Percentiles rank a stretch among this genome's conserved stretches.
These are phyloP conservation scores for Synaphobranchus kaupii DNA, from an alignment of 2,797 vertebrate genomes.

Conservation along the genomic window DNA sequence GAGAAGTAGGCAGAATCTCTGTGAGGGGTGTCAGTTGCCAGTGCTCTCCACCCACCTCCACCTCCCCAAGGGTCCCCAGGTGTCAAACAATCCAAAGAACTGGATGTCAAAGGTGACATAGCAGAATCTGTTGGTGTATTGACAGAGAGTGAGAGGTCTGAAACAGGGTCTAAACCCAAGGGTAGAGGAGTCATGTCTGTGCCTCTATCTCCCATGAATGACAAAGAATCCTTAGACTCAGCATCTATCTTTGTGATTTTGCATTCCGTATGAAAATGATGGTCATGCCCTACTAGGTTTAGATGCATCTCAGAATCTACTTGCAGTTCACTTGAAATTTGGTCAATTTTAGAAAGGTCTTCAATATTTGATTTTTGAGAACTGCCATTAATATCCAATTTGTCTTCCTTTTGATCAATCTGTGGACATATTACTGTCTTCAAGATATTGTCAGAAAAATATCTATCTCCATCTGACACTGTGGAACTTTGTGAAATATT, in stretches of 20 bases:
- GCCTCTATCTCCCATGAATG: constrained; percentile 34
- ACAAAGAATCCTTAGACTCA: constrained; percentile 37
- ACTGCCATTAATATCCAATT: constrained; percentile 27
- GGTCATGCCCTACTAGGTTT: constrained; percentile 34
- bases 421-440: constrained; percentile 16
- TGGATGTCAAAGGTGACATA: constrained; percentile 75
- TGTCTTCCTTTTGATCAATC: constrained; percentile 36
- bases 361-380: constrained; percentile 34
- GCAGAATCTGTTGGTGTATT: constrained; percentile 74
- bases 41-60: constrained; percentile 71
- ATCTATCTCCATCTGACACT: constrained; percentile 21
- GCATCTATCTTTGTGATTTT: constrained; percentile 24
- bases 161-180: constrained; percentile 69
- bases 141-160: constrained; percentile 64
- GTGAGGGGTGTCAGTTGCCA: constrained; percentile 81
- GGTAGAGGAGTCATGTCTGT: constrained; percentile 42
- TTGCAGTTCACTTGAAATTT: not conserved
- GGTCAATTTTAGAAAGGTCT: constrained; percentile 1
- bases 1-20: constrained; percentile 88
- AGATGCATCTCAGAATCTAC: constrained; percentile 6
- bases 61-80: constrained; percentile 80
- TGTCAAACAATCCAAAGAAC: constrained; percentile 78
- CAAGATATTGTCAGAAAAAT: constrained; percentile 5
- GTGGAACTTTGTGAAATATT: constrained; percentile 28
- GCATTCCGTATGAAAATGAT: constrained; percentile 33